These are phyloP conservation scores for Antechinus stuartii DNA, from an alignment of 2,113 vertebrate species.

Conservation along the genomic window DNA sequence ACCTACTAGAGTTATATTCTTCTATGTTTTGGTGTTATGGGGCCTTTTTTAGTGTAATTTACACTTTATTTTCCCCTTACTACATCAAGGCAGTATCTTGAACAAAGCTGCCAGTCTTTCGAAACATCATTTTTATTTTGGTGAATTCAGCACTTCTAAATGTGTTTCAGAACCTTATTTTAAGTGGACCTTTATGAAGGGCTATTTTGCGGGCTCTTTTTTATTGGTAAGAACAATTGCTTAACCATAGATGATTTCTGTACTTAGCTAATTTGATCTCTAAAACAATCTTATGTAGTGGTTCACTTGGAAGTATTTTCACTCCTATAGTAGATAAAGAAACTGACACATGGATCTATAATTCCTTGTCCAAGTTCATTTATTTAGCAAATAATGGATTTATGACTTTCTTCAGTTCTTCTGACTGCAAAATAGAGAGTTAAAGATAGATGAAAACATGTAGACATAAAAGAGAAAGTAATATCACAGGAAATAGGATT, in stretches of 20 bases:
- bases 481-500: neutral
- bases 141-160: conserved; percentile 66
- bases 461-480: neutral
- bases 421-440: neutral
- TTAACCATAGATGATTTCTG: neutral
- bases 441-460: neutral
- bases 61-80: conserved; percentile 56
- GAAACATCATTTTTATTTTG: conserved; percentile 70
- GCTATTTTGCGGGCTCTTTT: neutral
- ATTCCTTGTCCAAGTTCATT: neutral
- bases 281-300: neutral
- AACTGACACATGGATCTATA: neutral
- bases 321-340: neutral
- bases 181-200: neutral
- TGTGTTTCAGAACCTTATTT: conserved; percentile 43
- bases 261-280: neutral
- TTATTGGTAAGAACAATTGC: neutral
- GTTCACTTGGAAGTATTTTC: neutral
- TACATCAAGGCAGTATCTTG: conserved; percentile 53
- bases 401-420: neutral
- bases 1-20: conserved; percentile 60
- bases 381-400: neutral
- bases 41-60: conserved; percentile 61
- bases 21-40: conserved; percentile 68
- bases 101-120: conserved; percentile 67